Percentiles rank a stretch among this genome's conserved stretches.
phyloP scores from a whole-genome alignment of 2,888 invertebrate species.

The Brachyopa scutellaris region DNA sequence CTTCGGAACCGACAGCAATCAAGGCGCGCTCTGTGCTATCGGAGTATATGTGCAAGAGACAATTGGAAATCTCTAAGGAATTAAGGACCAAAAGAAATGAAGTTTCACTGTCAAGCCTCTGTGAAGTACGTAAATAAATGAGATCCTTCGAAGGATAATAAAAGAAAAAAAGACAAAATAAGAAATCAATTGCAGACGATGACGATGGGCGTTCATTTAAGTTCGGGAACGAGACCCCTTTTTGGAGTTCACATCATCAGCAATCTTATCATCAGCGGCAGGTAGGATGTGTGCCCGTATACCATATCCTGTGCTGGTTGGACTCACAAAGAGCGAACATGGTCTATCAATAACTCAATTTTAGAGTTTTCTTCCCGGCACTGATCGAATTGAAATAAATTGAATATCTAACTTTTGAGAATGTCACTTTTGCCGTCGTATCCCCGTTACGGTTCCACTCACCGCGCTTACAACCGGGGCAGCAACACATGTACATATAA shows the following conservation, averaged over 20 bases:
- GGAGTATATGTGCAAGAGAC: constrained; percentile 27
- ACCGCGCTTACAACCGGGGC: too few relatives aligned
- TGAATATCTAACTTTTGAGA: constrained; percentile 65
- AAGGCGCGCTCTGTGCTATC: constrained; percentile 4
- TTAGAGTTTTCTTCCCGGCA: constrained; percentile 47
- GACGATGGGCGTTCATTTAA: constrained; percentile 35
- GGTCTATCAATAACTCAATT: constrained; percentile 61
- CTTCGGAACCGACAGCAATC: constrained; percentile 34
- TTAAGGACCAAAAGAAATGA: constrained; percentile 39
- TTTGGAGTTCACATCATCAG: constrained; percentile 9
- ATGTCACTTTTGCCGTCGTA: constrained; percentile 50
- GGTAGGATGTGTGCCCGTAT: constrained; percentile 13
- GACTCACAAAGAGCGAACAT: constrained; percentile 33
- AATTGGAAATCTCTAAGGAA: constrained; percentile 36
- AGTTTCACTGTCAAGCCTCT: constrained; percentile 24
- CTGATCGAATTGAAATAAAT: constrained; percentile 69
- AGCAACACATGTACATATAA: constrained; percentile 8
- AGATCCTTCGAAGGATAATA: constrained; percentile 45
- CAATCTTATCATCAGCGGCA: constrained; percentile 20
- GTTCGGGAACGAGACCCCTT: not conserved
- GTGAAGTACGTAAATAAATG: constrained; percentile 50
- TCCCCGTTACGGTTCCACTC: not conserved
- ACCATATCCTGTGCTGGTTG: constrained; percentile 16
- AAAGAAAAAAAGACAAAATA: constrained; percentile 11
- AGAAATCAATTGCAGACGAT: constrained; percentile 60